Evolutionary conservation across 2,113 vertebrate species (phyloP).

Genomic region (Cynocephalus volans): DNA sequence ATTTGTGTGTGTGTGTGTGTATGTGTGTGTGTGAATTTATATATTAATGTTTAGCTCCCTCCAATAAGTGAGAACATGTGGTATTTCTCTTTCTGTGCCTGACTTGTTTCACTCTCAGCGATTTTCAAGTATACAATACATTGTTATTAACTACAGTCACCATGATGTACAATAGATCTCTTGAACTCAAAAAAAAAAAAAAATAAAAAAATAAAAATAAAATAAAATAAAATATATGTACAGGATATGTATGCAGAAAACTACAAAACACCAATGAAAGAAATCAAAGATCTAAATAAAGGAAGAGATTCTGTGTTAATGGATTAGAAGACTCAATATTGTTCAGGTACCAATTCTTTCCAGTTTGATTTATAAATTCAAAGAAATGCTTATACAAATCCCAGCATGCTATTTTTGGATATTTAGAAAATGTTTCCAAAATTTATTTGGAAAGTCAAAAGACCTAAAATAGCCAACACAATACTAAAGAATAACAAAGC

Average conservation of each 20-base stretch:
- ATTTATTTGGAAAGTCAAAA: not conserved
- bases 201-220: no score
- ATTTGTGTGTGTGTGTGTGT: no score
- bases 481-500: not conserved
- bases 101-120: no score
- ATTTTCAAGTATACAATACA: no score
- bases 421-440: not conserved
- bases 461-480: not conserved
- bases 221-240: not conserved
- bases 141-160: no score
- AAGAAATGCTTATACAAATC: not conserved
- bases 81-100: no score
- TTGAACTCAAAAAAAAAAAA: no score
- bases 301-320: not conserved
- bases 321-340: not conserved
- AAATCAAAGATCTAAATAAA: conserved; percentile 26
- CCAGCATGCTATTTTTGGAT: not conserved
- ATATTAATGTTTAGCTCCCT: no score
- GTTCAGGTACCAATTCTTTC: not conserved
- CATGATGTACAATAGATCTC: no score
- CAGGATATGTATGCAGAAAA: not conserved
- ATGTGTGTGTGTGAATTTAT: no score
- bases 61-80: no score
- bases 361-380: not conserved
- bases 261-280: not conserved